phyloP scores from a whole-genome alignment of 2,888 invertebrate genomes.

The Agrilus mali region DNA sequence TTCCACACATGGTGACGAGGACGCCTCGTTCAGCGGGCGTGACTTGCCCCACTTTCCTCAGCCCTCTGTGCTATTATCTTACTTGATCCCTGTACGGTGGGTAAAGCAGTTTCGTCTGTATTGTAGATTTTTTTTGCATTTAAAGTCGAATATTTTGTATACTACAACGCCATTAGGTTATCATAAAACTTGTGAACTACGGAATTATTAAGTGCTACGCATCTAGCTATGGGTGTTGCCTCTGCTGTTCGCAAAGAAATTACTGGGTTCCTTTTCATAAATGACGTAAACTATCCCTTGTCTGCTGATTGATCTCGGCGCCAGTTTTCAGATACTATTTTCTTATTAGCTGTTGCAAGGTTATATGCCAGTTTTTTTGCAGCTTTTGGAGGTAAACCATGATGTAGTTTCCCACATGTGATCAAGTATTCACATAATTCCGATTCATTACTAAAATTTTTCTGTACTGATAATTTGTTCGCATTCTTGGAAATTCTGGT shows the following conservation, averaged over 20 bases:
- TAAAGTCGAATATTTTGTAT: neutral
- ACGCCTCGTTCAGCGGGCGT: constrained; percentile 1
- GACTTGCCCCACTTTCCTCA: neutral
- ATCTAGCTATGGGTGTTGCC: neutral
- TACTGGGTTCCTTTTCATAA: neutral
- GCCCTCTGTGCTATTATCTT: neutral
- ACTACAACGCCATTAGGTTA: neutral
- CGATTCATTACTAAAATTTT: too few species aligned
- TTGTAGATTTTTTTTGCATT: neutral
- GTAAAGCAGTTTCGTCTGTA: neutral
- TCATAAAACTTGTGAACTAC: neutral
- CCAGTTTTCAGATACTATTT: constrained; percentile 1
- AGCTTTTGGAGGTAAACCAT: constrained; percentile 3
- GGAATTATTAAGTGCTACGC: neutral
- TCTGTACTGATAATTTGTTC: too few species aligned
- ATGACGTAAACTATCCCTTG: neutral
- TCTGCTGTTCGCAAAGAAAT: neutral
- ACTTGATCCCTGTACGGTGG: neutral
- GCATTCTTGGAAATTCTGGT: too few species aligned
- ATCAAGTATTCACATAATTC: constrained; percentile 1
- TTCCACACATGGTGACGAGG: constrained; percentile 1
- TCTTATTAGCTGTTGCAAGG: constrained; percentile 2
- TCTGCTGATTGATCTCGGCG: neutral
- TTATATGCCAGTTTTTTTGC: constrained; percentile 3
- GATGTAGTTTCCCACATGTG: constrained; percentile 3